Evolutionary conservation across 2,888 invertebrate species (phyloP).

Genomic region (Spicauda simplicius): DNA sequence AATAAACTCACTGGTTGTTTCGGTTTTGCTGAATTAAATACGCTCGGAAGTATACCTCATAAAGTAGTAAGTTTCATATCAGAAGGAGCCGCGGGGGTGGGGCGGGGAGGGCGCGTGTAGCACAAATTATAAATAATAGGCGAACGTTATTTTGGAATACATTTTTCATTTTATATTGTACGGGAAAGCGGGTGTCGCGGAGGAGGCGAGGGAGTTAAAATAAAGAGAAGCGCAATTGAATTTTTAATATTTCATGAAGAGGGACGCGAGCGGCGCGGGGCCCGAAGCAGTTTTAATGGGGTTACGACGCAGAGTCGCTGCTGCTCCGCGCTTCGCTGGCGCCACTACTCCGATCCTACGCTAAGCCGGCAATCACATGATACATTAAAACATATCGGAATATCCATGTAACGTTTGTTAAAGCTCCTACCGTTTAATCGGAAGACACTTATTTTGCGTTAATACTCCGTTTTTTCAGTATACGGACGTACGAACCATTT

Average conservation of each 20-base stretch:
- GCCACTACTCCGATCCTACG: conserved; percentile 37
- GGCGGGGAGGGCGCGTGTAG: conserved; percentile 55
- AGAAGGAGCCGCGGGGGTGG: conserved; percentile 53
- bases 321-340: conserved; percentile 32
- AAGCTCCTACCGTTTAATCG: no score
- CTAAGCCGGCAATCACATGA: not conserved
- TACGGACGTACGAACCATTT: conserved; percentile 55
- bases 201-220: conserved; percentile 79
- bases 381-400: not conserved
- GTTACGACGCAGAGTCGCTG: conserved; percentile 58
- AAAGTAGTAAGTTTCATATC: conserved; percentile 35
- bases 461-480: not conserved
- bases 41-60: conserved; percentile 24
- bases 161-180: conserved; percentile 84
- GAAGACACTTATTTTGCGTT: not conserved
- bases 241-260: conserved; percentile 86
- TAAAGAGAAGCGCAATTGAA: conserved; percentile 85
- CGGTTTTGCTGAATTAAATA: conserved; percentile 34
- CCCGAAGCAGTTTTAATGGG: conserved; percentile 80
- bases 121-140: conserved; percentile 83
- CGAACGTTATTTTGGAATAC: conserved; percentile 81
- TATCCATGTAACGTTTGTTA: not conserved
- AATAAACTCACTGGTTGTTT: conserved; percentile 35
- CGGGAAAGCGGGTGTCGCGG: conserved; percentile 68
- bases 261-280: conserved; percentile 62